Base-by-base conservation (phyloP, 2,113 vertebrate genomes). In the Tinamus guttatus region DNA sequence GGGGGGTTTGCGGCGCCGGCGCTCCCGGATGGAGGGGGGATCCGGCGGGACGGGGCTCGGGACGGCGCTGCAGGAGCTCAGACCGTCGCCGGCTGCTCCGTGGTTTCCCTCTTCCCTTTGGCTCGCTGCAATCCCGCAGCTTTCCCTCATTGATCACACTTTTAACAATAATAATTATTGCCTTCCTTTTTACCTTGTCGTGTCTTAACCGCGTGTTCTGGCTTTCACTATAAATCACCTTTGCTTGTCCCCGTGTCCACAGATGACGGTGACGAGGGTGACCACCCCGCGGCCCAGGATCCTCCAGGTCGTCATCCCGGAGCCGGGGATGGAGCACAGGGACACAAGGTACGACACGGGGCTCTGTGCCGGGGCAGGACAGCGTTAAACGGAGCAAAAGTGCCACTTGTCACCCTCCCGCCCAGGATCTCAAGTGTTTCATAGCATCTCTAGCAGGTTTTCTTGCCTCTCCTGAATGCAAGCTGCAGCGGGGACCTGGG, bases 221-320 rank as follows among this genome's bases (percentile, higher is more conserved):
- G 12, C 10, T 41, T 27, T 27, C 49, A 5, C 11, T 18, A 11
- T 30, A 12, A 28, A 28, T 51, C 34, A 3, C 36, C 56, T 49
- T 7, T 36, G 68, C 27, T 43, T 47, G 25, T 30, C 12, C 56
- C 38, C 8, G 20, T 4, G 5, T 21, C 73, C 34, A 13, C 40
- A 32, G 13, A 1, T 22, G 27, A 22, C 3, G 11, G 7, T 6
- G 5, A 32, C 2, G 15, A 40, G 7, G 2, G 1, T 4, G 34
- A 36, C 41, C 36, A n/a, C 54, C 45, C 83, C 1, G 0, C 22
- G 24, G 54, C 30, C 1, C 2, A 32, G 13, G 20, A 20, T 71
- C 49, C 41, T 15, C 40, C 49, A 49, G 49, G 11, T 49, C 49
- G 4, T 28, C 27, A 6, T 30, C 28, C 47, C 1, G 7, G 60